Percentiles rank a stretch among this genome's conserved stretches.
Evolutionary conservation across 2,113 vertebrate genomes (phyloP).

Genomic region (Morphnarchus princeps): DNA sequence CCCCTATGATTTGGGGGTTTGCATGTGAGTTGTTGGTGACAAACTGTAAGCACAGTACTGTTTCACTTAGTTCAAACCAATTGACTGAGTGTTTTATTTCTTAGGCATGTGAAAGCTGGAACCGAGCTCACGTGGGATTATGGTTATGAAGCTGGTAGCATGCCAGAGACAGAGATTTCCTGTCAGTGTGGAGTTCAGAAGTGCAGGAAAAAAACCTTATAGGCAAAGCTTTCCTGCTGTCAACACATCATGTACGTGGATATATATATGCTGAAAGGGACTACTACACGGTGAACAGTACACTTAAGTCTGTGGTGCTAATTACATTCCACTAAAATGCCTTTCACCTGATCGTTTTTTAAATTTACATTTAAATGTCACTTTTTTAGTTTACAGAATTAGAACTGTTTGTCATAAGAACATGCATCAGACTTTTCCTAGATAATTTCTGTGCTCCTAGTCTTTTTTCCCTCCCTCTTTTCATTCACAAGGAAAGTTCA

Average conservation of each 20-base stretch:
- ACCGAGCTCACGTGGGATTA: slow-evolving; percentile 93
- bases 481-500: background rate
- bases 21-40: background rate
- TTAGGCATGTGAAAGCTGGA: slow-evolving; percentile 85
- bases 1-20: background rate
- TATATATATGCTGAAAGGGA: background rate
- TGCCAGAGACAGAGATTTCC: slow-evolving; percentile 73
- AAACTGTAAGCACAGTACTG: background rate
- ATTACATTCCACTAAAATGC: background rate
- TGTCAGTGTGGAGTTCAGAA: slow-evolving; percentile 79
- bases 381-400: background rate
- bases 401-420: background rate
- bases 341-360: background rate
- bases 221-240: background rate
- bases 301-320: background rate
- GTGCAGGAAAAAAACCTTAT: slow-evolving; percentile 77
- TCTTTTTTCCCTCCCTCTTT: background rate
- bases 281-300: background rate
- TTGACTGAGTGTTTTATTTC: slow-evolving; percentile 29
- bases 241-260: background rate
- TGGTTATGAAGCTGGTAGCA: slow-evolving; percentile 68
- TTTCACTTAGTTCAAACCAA: background rate
- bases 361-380: background rate
- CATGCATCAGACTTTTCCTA: background rate
- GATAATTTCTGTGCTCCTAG: background rate